Evolutionary conservation across 2,888 invertebrate species (phyloP), one percentile per base, ranked within the genome.

Genomic region (Chouioia cunea): DNA sequence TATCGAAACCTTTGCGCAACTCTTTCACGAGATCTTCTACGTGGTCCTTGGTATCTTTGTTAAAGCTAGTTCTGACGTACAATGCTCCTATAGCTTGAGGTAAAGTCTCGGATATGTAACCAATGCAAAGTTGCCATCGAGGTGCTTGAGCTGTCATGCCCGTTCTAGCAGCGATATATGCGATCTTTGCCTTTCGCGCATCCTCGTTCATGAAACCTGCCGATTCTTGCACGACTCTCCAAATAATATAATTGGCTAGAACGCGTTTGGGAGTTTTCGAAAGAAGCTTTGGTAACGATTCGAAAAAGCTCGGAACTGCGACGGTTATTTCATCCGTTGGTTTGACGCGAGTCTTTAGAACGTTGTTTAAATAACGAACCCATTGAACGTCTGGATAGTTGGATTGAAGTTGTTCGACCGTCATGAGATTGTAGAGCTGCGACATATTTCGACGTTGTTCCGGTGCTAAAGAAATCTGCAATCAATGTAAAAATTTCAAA

Each of bases 381-480:
- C 94, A 94, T n/a, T 92, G 91, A 73, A 93, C 89, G 79, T 89
- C 90, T 0, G 92, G 91, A 87, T 92, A 95, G 78, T 90, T 91
- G 59, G 87, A 79, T 82, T 94, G 91, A 58, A 97, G 85, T 78
- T 96, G 89, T 1, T 87, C 85, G 43, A 97, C 87, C 0, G 92
- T 93, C 91, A 94, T 94, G 12, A 94, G 93, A 80, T 97, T 95
- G 87, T 97, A 96, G 15, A 96, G 87, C 77, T 91, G 91, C 14
- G 94, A 92, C 8, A 94, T 93, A 83, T 97, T 96, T 73, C 96
- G 90, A 54, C 96, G 89, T 85, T 96, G 93, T 83, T 96, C 96
- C 78, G 92, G 89, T 6, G 95, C 94, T 27, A 75, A 50, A 0
- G 77, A 75, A 23, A 77, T 75, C 77, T 78, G 58, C n/a, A 52